Evolutionary conservation across 2,888 invertebrate genomes (phyloP).

Genomic region (Rotaria macrura): DNA sequence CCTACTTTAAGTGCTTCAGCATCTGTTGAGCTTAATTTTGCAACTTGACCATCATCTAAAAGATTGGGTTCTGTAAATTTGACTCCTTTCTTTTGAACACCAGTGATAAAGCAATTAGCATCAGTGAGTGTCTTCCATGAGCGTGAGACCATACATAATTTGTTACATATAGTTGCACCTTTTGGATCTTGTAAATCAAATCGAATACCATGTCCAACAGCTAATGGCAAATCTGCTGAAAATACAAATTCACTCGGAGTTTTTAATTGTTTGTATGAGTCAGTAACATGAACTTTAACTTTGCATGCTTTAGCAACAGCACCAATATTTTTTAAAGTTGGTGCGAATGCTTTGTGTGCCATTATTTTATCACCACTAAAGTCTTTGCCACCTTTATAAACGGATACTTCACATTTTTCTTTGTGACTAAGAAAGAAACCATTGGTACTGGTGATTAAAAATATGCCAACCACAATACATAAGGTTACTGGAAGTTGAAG

Average conservation of each 20-base stretch:
- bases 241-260: neutral
- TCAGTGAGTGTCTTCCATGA: neutral
- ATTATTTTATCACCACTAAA: neutral
- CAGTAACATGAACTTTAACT: neutral
- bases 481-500: neutral
- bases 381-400: neutral
- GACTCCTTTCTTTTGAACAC: neutral
- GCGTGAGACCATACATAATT: neutral
- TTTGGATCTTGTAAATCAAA: conserved; percentile 4
- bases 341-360: neutral
- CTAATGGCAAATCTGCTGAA: neutral
- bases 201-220: neutral
- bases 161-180: neutral
- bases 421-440: neutral
- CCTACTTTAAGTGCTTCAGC: neutral
- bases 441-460: neutral
- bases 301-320: neutral
- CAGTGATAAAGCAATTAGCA: neutral
- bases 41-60: neutral
- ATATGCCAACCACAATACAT: neutral
- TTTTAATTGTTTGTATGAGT: neutral
- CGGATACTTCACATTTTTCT: neutral
- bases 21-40: neutral
- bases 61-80: neutral
- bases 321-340: neutral